These are phyloP conservation scores for Temnothorax longispinosus DNA, from an alignment of 1,140 invertebrate genomes.

Conservation along the genomic window DNA sequence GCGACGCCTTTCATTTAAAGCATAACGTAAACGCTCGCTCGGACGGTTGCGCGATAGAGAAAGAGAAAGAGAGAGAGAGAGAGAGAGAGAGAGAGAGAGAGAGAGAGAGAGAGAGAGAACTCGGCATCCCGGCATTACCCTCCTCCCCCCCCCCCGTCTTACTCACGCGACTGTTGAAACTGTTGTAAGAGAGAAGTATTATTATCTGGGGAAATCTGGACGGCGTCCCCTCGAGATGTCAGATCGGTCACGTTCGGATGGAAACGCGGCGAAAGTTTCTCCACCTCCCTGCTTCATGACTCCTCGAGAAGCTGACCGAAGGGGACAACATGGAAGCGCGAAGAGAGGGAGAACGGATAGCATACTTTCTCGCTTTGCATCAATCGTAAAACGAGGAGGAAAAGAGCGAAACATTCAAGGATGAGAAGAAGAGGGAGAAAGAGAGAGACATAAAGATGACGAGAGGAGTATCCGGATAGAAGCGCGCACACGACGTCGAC, in stretches of 20 bases:
- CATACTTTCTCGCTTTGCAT: constrained; percentile 30
- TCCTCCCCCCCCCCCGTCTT: background rate
- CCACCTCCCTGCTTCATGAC: constrained; percentile 63
- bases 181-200: constrained; percentile 84
- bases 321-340: background rate
- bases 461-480: constrained; percentile 3
- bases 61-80: too few species aligned
- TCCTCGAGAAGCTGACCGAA: constrained; percentile 58
- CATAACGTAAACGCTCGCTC: constrained; percentile 62
- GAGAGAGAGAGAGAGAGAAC: constrained; percentile 1
- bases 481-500: constrained; percentile 24
- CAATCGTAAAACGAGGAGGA: background rate
- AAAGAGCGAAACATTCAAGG: background rate
- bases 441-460: constrained; percentile 36
- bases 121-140: constrained; percentile 28
- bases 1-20: constrained; percentile 79
- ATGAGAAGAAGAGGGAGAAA: background rate
- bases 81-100: too few species aligned
- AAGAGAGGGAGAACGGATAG: background rate
- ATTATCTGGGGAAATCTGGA: constrained; percentile 86
- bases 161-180: constrained; percentile 67
- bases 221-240: constrained; percentile 80
- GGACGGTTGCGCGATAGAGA: constrained; percentile 66
- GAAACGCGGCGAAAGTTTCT: constrained; percentile 80
- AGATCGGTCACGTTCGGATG: constrained; percentile 84